Evolutionary conservation across 2,113 vertebrate genomes (phyloP), one percentile per base, ranked within the genome.

Genomic region (Phycodurus eques): DNA sequence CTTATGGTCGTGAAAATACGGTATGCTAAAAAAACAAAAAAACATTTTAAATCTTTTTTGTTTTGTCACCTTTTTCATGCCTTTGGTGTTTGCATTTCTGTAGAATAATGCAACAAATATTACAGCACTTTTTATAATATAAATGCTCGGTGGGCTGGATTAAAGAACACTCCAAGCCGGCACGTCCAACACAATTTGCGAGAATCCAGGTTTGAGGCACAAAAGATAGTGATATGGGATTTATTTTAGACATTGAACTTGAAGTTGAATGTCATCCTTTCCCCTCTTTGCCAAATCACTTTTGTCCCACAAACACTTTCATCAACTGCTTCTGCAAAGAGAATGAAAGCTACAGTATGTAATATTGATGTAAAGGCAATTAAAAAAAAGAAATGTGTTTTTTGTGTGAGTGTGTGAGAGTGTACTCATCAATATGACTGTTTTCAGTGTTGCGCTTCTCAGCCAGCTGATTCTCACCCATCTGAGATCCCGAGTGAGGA

Each of bases 401-500:
- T 53, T 63, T 22, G 57, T 68, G 42, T 65, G 59, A 61, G 72
- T 15, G 72, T 17, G 31, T 61, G 42, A 27, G 44, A 35, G 67
- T 35, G 74, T 20, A 78, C 53, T 80, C 56, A 59, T 78, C 22
- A 33, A 73, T 84, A 81, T 81, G 82, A 82, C 76, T 77, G 77
- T 74, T 75, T 72, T 80, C 68, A 76, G 71, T 76, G 81, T 77
- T 49, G 79, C 69, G 70, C 79, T 76, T 80, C 81, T 82, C 71
- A 79, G 70, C 81, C 80, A 78, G 67, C 81, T 89, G 87, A 88
- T 89, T 82, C 80, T 79, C 75, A 79, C 71, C 85, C 86, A 86
- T 91, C 89, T 87, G 84, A 92, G 86, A 89, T 89, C 86, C 80
- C 88, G 87, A 88, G 84, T 71, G 82, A 85, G 90, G 89, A 92